Percentiles rank a stretch among this genome's conserved stretches.
Conservation (phyloP, 2,113 vertebrate genomes). For the Clarias batrachus region DNA sequence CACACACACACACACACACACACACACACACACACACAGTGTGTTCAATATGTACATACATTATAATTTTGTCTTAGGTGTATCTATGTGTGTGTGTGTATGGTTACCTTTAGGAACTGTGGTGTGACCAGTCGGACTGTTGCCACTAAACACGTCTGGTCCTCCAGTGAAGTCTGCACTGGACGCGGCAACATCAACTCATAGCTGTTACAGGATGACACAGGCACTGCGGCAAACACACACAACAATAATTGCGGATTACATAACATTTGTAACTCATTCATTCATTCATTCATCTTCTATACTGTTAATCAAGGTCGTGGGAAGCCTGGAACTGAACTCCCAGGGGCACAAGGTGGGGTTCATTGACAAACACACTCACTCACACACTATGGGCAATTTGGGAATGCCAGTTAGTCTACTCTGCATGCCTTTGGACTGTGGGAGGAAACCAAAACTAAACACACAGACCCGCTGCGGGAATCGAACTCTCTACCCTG, state of each 20-base stretch:
- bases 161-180: conserved; percentile 81
- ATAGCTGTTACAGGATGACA: conserved; percentile 81
- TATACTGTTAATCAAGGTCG: too few relatives aligned
- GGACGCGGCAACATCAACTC: conserved; percentile 73
- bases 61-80: not conserved
- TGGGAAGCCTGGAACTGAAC: too few relatives aligned
- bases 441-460: too few relatives aligned
- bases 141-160: conserved; percentile 88
- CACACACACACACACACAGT: not conserved
- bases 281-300: too few relatives aligned
- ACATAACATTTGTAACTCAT: too few relatives aligned
- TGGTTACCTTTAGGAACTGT: conserved; percentile 80
- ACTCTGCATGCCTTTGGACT: too few relatives aligned
- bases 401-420: too few relatives aligned
- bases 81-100: not conserved
- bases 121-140: conserved; percentile 82
- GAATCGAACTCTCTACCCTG: too few relatives aligned
- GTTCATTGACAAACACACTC: too few relatives aligned
- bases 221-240: conserved; percentile 77
- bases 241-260: not conserved
- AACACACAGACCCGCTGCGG: too few relatives aligned
- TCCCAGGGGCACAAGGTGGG: too few relatives aligned
- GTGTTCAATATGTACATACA: not conserved
- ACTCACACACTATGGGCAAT: too few relatives aligned
- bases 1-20: conserved; percentile 33